Evolutionary conservation across 23 tunicate species (phyloP).

Genomic region (Corella eumyota): DNA sequence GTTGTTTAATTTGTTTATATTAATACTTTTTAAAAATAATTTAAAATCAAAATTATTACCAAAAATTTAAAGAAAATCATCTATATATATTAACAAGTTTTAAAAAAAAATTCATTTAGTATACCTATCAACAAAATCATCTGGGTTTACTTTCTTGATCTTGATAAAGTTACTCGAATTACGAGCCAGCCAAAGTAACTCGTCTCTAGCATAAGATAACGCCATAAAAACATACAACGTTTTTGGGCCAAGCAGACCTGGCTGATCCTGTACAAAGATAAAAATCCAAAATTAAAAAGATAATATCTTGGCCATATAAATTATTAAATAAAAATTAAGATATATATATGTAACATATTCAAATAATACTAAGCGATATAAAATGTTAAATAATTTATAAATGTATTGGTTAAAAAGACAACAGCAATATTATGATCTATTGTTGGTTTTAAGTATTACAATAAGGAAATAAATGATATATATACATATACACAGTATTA

Average conservation of each 20-base stretch:
- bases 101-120: too few relatives aligned
- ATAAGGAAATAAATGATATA: too few relatives aligned
- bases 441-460: too few relatives aligned
- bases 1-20: background rate
- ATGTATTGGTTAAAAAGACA: too few relatives aligned
- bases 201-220: constrained; percentile 72
- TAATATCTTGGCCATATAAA: background rate
- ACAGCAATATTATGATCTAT: too few relatives aligned
- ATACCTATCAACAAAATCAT: constrained; percentile 87
- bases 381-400: background rate
- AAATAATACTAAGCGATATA: background rate
- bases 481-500: background rate
- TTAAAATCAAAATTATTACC: background rate
- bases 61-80: too few relatives aligned
- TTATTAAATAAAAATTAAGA: background rate
- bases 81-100: too few relatives aligned
- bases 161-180: constrained; percentile 51
- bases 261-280: constrained; percentile 69
- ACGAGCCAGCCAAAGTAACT: constrained; percentile 72
- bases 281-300: background rate
- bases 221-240: constrained; percentile 80
- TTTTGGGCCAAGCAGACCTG: constrained; percentile 95
- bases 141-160: constrained; percentile 68
- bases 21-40: background rate
- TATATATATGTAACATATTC: background rate